Evolutionary conservation across 2,888 invertebrate genomes (phyloP), one percentile per base, ranked within the genome.

Genomic region (Netelia fuscicornis): DNA sequence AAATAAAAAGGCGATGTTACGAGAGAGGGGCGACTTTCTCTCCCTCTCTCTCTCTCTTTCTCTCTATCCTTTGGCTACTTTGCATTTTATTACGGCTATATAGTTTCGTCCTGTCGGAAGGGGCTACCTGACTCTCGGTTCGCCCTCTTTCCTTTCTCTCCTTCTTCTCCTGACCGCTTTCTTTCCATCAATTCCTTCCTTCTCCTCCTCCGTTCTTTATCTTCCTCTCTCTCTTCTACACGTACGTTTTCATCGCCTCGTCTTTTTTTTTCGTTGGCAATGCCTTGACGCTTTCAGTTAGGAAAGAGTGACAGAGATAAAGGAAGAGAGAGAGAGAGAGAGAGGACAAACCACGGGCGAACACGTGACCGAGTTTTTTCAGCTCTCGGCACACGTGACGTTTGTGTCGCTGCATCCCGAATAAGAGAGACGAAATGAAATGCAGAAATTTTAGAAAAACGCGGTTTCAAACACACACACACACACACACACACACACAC

Each of bases 21-120:
- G 42, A 52, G 71, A 76, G 56, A 48, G 81, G 68, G 56, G 71
- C 74, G 79, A 80, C 81, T 79, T 79, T 68, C 81, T 83, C 56
- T 60, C 77, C 80, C 81, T 81, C 60, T 60, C 77, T 80, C 81
- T 81, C 60, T 60, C 77, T 82, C 81, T 79, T 80, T 72, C 83
- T 83, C 56, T 60, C 77, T 82, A 79, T 81, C 60, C 77, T 82
- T 79, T 76, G 76, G 87, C 87, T 88, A 86, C 81, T 89, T 88
- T 88, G 88, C 87, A 89, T 89, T 88, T 89, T 88, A 89, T 89
- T 89, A 85, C 88, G 74, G 84, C 83, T 87, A 79, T 86, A 86
- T 84, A 85, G 78, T 79, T 74, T 58, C 74, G 68, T 74, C 54
- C 48, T 84, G 85, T 81, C 64, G 42, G 48, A 44, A 48, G 75